Base-by-base conservation (phyloP, 2,888 invertebrate species). In the Rhamphomyia laevipes region DNA sequence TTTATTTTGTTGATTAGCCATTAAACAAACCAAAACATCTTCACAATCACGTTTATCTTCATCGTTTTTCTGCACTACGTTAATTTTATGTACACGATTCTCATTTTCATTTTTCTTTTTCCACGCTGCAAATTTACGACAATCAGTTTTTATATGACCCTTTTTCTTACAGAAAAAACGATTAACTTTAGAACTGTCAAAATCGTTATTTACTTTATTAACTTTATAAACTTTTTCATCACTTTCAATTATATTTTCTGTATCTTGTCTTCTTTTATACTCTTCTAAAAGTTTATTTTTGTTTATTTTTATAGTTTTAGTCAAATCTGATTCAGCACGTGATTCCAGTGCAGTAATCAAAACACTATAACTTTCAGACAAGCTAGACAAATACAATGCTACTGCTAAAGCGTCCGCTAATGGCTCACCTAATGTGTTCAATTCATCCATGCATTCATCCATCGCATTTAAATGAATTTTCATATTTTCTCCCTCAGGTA, bases 301-400 rank as follows among this genome's bases (percentile, higher is more conserved):
- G n/a, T n/a, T n/a, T n/a, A n/a, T 47, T 31, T 49, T 50, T 21
- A 55, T 51, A n/a, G 49, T 48, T 46, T 49, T 53, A 31, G 49
- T 53, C 11, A 13, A 43, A 35, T 45, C 33, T 3, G 23, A 18
- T 40, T 45, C 41, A 18, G 33, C 12, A 27, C 41, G 49, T 23
- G 45, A 30, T 40, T 45, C 49, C 16, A 49, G 31, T 21, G 45
- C 35, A 13, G 45, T 49, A 31, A 49, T 45, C 33, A 49, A 46
- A 11, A 40, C 40, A 41, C 48, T 18, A 47, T 30, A 27, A 17
- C 23, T 31, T 40, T 41, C 41, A 31, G 41, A 35, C n/a, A 35
- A 35, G n/a, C 35, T 35, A 5, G 35, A 35, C 35, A 35, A 35
- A 35, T 35, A 35, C 35, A 35, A n/a, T n/a, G 35, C 35, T n/a